Evolutionary conservation across 1,140 invertebrate genomes (phyloP), one percentile per base, ranked within the genome.

Genomic region (Trachymyrmex septentrionalis): DNA sequence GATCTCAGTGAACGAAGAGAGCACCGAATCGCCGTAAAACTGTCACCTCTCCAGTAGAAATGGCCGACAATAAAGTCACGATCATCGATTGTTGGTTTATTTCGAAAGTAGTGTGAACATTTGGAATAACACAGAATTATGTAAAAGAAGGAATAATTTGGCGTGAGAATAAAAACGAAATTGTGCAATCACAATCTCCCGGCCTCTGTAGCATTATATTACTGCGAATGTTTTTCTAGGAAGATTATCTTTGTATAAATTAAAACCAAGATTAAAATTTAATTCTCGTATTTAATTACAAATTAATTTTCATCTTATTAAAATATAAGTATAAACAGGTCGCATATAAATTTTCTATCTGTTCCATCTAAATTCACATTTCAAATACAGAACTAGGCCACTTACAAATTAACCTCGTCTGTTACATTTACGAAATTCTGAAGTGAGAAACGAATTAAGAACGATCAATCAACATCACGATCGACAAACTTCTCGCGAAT

Each of bases 391-490:
- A 81, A 81, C 30, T 50, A 27, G 78, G 50, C 19, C 30, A 44
- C 66, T 71, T 63, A 48, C 16, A 21, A 73, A 81, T 48, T 44
- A 72, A 82, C 59, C 12, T 30, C 12, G 34, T 9, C 7, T 30
- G 63, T 9, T 55, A 21, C 14, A 71, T 57, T 59, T 82, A 72
- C 12, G 3, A n/a, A 44, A 81, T 57, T 57, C 16, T n/a, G n/a
- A 53, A 4, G 14, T 6, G 6, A n/a, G n/a, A 6, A 81, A 27
- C 14, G 14, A 71, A 55, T 57, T 38, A 38, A 30, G 21, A 72
- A 71, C 78, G 77, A 55, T 80, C 77, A 69, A 80, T 80, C 63
- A 55, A 80, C n/a, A 34, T 66, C 44, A 6, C 48, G 63, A 50
- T 55, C 77, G 64, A 34, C 30, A 44, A 81, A 44, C n/a, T n/a